Conservation (phyloP, 2,797 vertebrate genomes). For the Coluber constrictor region DNA sequence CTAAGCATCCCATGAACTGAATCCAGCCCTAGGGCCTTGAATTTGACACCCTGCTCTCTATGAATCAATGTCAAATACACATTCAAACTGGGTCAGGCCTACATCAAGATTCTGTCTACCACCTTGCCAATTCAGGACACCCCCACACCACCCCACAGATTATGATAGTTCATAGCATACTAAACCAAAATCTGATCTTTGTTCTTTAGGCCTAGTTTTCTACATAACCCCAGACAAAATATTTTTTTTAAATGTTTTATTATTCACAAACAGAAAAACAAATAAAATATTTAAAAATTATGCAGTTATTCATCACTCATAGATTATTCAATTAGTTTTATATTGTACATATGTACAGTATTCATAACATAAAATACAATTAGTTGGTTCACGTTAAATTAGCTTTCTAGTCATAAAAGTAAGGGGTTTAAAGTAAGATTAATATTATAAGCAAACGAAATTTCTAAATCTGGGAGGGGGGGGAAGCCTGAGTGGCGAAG, state of each 20-base stretch:
- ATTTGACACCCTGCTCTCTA: no score
- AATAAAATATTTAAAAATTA: not conserved
- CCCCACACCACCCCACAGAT: not conserved
- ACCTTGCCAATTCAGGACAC: not conserved
- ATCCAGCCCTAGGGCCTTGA: no score
- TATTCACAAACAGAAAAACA: not conserved
- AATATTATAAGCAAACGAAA: not conserved
- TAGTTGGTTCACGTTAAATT: not conserved
- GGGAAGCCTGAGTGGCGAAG: no score
- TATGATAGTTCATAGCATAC: no score
- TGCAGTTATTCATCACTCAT: not conserved
- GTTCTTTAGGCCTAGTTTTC: not conserved
- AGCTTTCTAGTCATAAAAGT: not conserved
- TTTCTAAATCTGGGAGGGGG: not conserved
- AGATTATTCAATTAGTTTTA: not conserved
- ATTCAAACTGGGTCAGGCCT: not conserved
- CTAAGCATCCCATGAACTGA: no score
- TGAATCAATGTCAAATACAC: not conserved
- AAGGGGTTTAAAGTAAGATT: not conserved
- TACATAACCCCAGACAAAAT: not conserved
- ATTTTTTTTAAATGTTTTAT: not conserved
- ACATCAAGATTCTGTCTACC: not conserved
- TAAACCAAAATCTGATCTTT: not conserved
- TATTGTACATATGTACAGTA: not conserved
- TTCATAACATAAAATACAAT: not conserved